Conservation (phyloP, 2,113 vertebrate genomes). For the Amblyornis subalaris region DNA sequence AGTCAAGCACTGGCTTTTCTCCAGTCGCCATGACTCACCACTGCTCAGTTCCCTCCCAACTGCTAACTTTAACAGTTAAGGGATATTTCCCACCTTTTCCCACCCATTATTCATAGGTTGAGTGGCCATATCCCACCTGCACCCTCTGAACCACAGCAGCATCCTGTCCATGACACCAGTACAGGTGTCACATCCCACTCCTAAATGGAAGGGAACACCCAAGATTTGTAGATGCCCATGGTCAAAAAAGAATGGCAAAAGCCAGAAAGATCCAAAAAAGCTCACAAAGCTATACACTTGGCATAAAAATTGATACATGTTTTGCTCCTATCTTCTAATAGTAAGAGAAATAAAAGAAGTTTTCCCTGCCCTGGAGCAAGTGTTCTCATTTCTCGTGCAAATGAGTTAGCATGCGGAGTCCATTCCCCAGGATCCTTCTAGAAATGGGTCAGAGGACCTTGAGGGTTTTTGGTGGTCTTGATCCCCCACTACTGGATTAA, state of each 20-base stretch:
- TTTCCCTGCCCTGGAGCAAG: background rate
- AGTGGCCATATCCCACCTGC: rapidly evolving
- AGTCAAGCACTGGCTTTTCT: background rate
- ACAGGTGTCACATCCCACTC: background rate
- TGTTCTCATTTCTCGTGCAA: background rate
- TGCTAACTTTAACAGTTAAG: background rate
- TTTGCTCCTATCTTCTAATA: background rate
- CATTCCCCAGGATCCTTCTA: background rate
- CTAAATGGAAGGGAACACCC: background rate
- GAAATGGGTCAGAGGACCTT: background rate
- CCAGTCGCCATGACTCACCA: background rate
- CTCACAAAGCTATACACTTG: background rate
- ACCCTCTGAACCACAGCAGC: background rate
- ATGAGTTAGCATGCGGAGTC: background rate
- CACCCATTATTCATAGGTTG: background rate
- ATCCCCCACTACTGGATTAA: background rate
- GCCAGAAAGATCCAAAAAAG: background rate
- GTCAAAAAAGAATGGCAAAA: background rate
- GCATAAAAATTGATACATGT: background rate
- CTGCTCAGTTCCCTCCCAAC: background rate
- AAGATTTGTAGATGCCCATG: background rate
- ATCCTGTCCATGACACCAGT: background rate
- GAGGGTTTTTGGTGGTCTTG: background rate
- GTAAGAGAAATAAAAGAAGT: background rate
- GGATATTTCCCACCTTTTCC: background rate